These are phyloP conservation scores for Gymnothorax javanicus DNA, from an alignment of 2,797 vertebrate genomes.

Conservation along the genomic window DNA sequence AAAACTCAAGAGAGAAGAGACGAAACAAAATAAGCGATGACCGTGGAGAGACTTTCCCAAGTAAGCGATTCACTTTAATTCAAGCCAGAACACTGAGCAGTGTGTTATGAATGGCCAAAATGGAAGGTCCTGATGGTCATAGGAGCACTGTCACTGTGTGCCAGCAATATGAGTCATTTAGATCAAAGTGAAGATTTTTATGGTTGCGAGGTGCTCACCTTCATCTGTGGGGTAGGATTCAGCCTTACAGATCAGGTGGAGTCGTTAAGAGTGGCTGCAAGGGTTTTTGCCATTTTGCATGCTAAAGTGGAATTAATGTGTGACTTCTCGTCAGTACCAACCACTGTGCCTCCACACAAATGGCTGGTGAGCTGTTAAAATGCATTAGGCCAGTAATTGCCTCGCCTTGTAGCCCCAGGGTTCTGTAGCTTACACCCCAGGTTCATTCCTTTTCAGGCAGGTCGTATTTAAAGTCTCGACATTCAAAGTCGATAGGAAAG, in stretches of 20 bases:
- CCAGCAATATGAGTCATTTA: neutral
- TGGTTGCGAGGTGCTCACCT: neutral
- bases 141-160: neutral
- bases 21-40: neutral
- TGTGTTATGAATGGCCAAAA: neutral
- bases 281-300: neutral
- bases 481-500: neutral
- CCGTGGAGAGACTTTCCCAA: neutral
- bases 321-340: neutral
- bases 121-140: neutral
- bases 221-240: neutral
- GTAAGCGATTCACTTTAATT: neutral
- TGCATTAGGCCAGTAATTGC: slow-evolving; percentile 33
- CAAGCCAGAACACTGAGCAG: neutral
- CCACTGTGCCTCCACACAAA: neutral
- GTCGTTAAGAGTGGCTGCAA: neutral
- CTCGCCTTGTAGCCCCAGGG: slow-evolving; percentile 21
- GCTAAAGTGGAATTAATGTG: slow-evolving; percentile 18
- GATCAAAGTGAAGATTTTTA: neutral
- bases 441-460: slow-evolving; percentile 16
- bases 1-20: neutral
- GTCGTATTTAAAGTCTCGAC: slow-evolving; percentile 22
- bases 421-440: slow-evolving; percentile 31
- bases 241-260: neutral
- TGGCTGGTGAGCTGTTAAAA: slow-evolving; percentile 23